These are phyloP conservation scores for Agriopis marginaria DNA, from an alignment of 2,888 invertebrate species.

Conservation along the genomic window DNA sequence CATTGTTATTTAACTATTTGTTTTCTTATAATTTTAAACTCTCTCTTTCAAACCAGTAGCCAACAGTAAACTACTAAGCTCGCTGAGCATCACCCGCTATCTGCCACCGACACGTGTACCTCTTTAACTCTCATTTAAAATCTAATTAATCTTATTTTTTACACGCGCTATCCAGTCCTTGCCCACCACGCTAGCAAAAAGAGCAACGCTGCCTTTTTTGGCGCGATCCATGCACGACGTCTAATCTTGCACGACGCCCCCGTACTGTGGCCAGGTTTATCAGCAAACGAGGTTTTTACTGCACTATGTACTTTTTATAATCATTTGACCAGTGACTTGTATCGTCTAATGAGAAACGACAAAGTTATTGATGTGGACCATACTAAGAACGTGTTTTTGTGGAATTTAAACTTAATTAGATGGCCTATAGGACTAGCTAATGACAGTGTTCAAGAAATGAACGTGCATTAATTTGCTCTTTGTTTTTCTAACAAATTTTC, in stretches of 20 bases:
- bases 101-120: constrained; percentile 29
- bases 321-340: constrained; percentile 17
- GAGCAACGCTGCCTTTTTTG: constrained; percentile 44
- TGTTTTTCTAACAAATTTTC: background rate
- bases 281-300: constrained; percentile 24
- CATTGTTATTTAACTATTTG: too few relatives aligned
- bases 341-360: constrained; percentile 21
- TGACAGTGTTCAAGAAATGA: background rate
- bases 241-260: constrained; percentile 36
- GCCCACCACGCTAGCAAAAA: constrained; percentile 36
- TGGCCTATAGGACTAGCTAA: constrained; percentile 1
- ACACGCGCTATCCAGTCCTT: constrained; percentile 23
- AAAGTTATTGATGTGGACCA: constrained; percentile 15
- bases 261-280: constrained; percentile 23
- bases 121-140: constrained; percentile 32
- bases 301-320: constrained; percentile 9
- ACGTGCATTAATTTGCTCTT: background rate
- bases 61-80: constrained; percentile 1
- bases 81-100: constrained; percentile 3
- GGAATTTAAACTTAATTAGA: constrained; percentile 14
- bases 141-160: constrained; percentile 36
- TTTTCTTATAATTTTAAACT: background rate
- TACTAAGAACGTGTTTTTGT: constrained; percentile 9
- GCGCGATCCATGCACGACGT: constrained; percentile 38
- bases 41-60: constrained; percentile 15